Conservation (phyloP, 2,888 invertebrate genomes). For the Cartodere bifasciata region DNA sequence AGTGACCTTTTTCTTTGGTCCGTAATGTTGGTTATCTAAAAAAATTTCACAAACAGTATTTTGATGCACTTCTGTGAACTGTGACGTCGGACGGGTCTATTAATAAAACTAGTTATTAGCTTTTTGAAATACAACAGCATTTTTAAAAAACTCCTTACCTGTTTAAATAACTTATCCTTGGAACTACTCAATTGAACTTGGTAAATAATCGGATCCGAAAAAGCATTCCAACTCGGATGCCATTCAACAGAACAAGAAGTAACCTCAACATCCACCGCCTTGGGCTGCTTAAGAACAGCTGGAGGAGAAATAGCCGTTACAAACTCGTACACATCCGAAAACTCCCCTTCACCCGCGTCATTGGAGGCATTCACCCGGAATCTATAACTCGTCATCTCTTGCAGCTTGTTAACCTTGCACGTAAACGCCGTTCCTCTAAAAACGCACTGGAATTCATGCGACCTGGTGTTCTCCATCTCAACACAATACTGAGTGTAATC, state of each 20-base stretch:
- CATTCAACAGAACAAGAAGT: slow-evolving; percentile 51
- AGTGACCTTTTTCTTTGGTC: too few species aligned
- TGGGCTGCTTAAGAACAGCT: slow-evolving; percentile 61
- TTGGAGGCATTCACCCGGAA: slow-evolving; percentile 80
- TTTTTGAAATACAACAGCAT: too few species aligned
- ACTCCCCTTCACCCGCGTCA: slow-evolving; percentile 74
- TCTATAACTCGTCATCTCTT: slow-evolving; percentile 67
- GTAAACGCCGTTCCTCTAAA: slow-evolving; percentile 65
- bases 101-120: too few species aligned
- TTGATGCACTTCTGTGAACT: too few species aligned
- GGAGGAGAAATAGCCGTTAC: slow-evolving; percentile 71
- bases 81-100: too few species aligned
- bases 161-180: slow-evolving; percentile 48
- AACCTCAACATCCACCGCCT: slow-evolving; percentile 42
- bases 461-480: slow-evolving; percentile 64
- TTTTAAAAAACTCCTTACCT: slow-evolving; percentile 35
- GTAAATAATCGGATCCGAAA: slow-evolving; percentile 58
- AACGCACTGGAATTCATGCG: slow-evolving; percentile 53
- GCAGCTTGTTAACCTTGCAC: slow-evolving; percentile 72
- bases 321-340: slow-evolving; percentile 57
- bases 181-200: slow-evolving; percentile 54
- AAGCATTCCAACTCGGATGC: slow-evolving; percentile 43
- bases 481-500: slow-evolving; percentile 69
- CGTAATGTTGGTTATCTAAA: too few species aligned
- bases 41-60: too few species aligned